Conservation (phyloP, 2,888 invertebrate genomes). For the Cosmia trapezina region DNA sequence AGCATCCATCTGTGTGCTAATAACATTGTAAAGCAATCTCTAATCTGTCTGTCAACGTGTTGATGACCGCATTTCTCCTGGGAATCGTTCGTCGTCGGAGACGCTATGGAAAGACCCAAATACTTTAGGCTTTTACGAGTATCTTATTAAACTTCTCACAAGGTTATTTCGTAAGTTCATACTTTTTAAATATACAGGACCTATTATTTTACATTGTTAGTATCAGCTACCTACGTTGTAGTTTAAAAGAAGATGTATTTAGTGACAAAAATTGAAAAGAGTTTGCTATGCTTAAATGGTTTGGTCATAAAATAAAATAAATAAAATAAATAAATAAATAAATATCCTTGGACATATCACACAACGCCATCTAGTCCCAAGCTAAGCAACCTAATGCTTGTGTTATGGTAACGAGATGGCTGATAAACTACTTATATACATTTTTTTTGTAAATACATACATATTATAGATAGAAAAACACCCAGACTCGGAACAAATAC, state of each 20-base stretch:
- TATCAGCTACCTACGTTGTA: neutral
- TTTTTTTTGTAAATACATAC: too few relatives aligned
- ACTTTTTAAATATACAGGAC: neutral
- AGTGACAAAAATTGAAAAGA: neutral
- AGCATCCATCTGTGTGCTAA: constrained; percentile 4
- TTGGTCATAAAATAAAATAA: too few relatives aligned
- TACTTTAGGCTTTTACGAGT: constrained; percentile 29
- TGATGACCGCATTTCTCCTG: constrained; percentile 47
- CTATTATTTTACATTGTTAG: neutral
- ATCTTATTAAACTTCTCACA: constrained; percentile 16
- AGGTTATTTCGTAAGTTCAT: neutral
- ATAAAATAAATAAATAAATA: too few relatives aligned
- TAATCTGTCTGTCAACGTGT: constrained; percentile 49
- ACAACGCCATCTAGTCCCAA: too few relatives aligned
- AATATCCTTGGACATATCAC: too few relatives aligned
- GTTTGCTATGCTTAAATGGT: neutral
- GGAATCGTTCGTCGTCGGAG: constrained; percentile 20
- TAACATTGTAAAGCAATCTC: constrained; percentile 43
- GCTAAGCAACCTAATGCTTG: too few relatives aligned
- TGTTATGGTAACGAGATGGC: too few relatives aligned
- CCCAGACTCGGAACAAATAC: too few relatives aligned
- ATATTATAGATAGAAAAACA: too few relatives aligned
- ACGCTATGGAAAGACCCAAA: constrained; percentile 16
- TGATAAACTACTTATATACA: too few relatives aligned
- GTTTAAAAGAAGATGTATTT: too few relatives aligned